Base-by-base conservation (phyloP, 2,113 vertebrate genomes). In the Alethe diademata region DNA sequence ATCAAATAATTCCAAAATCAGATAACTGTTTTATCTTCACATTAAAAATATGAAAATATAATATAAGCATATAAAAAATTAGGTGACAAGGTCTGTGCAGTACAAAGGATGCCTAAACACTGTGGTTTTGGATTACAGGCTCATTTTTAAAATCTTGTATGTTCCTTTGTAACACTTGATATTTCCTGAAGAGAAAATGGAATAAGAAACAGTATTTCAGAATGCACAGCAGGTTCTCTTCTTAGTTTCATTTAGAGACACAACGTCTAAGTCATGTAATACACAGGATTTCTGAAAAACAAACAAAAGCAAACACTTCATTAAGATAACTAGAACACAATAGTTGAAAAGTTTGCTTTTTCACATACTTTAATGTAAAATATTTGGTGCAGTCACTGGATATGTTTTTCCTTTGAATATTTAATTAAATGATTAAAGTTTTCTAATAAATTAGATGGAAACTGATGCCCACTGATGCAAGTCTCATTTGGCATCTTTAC, bases 161-260 rank as follows among this genome's bases (percentile, higher is more conserved):
- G 17, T 57, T 90, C 43, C 79, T 86, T 86, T 74, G 43, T 58
- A 95, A 65, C 35, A 81, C 20, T 66, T 78, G 71, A 6, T 51
- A 80, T 45, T 72, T 89, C 89, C 82, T 82, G 73, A 95, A 79
- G 47, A 65, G 61, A 94, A 90, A 89, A 87, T 2, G 8, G 23
- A 94, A 19, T 29, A 82, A 61, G 26, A 79, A 88, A 67, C 45
- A 47, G 1, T 53, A 65, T 90, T 69, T 97, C 93, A 97, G 48
- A 93, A 64, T 35, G 79, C 73, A 94, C 97, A 97, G 86, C 97
- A 97, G 86, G 78, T 92, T 96, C 72, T 97, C 92, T 90, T 95
- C 94, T 93, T 95, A 70, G 65, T 95, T 95, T 84, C 92, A 71
- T 80, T 82, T 79, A 97, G 51, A 83, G 84, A 53, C 81, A 97